Conservation (phyloP, 2,797 vertebrate species). For the Sebastes trivittatus region DNA sequence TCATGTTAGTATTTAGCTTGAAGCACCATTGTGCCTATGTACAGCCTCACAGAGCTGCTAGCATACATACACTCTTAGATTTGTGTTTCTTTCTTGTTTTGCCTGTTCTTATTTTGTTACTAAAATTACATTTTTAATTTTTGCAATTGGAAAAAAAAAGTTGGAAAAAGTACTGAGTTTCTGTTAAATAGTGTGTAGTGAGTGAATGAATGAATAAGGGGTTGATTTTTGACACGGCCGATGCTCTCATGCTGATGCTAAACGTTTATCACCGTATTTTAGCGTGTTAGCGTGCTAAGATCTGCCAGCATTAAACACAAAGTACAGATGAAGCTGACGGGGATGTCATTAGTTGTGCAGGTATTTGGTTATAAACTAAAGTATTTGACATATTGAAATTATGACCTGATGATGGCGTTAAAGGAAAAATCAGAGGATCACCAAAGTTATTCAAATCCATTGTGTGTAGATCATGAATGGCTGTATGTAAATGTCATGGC, state of each 20-base stretch:
- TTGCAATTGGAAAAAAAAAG: neutral
- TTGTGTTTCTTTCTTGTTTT: neutral
- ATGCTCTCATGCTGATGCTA: neutral
- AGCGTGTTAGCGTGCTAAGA: neutral
- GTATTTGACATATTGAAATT: too few relatives aligned
- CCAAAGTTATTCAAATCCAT: neutral
- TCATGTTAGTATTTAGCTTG: neutral
- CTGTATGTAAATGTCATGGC: neutral
- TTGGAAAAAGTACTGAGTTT: neutral
- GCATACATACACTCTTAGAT: neutral
- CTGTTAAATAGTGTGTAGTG: neutral
- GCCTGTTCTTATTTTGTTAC: neutral
- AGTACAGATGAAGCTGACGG: neutral
- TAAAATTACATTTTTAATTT: neutral
- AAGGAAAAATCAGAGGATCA: neutral
- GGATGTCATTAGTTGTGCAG: neutral
- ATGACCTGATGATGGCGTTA: too few relatives aligned
- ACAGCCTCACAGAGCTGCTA: neutral
- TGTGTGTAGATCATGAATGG: neutral
- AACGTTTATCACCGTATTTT: neutral
- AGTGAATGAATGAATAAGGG: neutral
- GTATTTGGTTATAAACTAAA: neutral
- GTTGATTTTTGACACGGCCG: neutral
- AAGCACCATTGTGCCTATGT: neutral
- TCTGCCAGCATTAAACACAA: neutral